Conservation (phyloP, 2,797 vertebrate species). For the Falco biarmicus region DNA sequence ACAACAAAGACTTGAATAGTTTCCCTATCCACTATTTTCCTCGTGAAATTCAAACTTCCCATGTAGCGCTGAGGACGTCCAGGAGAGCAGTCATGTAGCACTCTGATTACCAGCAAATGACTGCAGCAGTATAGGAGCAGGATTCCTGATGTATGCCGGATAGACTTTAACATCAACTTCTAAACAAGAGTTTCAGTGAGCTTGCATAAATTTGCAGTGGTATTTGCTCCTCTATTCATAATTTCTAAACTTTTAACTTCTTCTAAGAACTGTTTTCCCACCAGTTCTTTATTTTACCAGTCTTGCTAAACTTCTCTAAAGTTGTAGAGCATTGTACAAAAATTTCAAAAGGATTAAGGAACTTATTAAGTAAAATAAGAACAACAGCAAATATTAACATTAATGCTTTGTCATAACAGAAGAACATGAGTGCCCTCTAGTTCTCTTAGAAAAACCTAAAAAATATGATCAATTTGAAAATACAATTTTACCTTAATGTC, state of each 20-base stretch:
- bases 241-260: not conserved
- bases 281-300: not conserved
- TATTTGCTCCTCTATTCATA: not conserved
- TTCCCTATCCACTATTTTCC: not conserved
- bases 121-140: not conserved
- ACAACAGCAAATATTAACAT: not conserved
- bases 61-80: not conserved
- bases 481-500: not conserved
- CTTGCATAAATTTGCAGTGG: not conserved
- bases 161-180: not conserved
- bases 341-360: not conserved
- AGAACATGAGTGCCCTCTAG: conserved; percentile 3
- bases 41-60: not conserved
- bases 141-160: not conserved
- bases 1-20: not conserved
- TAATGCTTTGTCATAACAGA: not conserved
- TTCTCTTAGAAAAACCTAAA: not conserved
- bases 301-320: not conserved
- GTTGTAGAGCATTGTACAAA: not conserved
- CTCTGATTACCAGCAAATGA: not conserved
- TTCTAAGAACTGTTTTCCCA: not conserved
- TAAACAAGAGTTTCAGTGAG: not conserved
- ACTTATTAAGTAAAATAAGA: not conserved
- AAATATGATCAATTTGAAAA: not conserved
- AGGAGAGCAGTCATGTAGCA: not conserved